These are phyloP conservation scores for Drosophila austrosaltans DNA, from an alignment of 2,888 invertebrate species.

Conservation along the genomic window DNA sequence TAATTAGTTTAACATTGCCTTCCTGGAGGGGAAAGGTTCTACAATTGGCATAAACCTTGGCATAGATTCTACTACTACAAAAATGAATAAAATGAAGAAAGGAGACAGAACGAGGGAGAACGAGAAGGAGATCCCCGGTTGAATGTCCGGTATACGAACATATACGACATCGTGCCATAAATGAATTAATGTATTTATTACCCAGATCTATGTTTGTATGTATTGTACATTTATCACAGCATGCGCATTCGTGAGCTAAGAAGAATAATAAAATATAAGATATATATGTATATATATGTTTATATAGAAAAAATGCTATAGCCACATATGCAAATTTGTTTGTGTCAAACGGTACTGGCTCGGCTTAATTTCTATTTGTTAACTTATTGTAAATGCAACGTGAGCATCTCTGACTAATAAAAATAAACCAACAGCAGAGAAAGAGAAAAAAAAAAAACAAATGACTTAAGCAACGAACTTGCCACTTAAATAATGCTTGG, in stretches of 20 bases:
- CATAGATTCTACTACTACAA: conserved; percentile 26
- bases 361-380: conserved; percentile 33
- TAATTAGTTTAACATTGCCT: conserved; percentile 47
- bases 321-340: conserved; percentile 43
- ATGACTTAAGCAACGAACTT: conserved; percentile 71
- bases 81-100: background rate
- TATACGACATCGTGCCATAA: conserved; percentile 51
- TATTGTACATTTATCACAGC: conserved; percentile 48
- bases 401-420: conserved; percentile 26
- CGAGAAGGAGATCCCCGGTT: background rate
- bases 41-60: conserved; percentile 26
- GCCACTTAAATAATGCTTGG: conserved; percentile 36
- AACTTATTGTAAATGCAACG: conserved; percentile 37
- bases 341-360: background rate
- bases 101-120: background rate
- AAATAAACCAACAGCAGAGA: background rate
- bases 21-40: conserved; percentile 34
- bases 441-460: conserved; percentile 40
- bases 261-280: conserved; percentile 26
- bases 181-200: conserved; percentile 48
- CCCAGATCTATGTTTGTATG: conserved; percentile 7
- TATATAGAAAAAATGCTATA: conserved; percentile 8
- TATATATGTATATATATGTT: no score
- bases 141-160: conserved; percentile 37
- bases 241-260: conserved; percentile 31